Base-by-base conservation (phyloP, 2,113 vertebrate genomes). In the Mormyrus iriodes region DNA sequence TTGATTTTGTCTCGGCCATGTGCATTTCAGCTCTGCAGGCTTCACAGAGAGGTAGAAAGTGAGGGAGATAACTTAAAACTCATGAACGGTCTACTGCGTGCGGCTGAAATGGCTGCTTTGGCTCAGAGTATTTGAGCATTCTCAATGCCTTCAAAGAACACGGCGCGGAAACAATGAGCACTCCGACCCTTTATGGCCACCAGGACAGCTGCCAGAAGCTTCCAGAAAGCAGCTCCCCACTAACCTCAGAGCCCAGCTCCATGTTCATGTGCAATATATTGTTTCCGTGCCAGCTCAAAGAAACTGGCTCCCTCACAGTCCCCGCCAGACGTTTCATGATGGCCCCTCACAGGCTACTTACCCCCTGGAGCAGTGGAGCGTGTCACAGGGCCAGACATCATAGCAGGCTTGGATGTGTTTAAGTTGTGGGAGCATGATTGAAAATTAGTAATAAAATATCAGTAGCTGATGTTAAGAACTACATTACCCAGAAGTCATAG, bases 201-300 rank as follows among this genome's bases (percentile, higher is more conserved):
- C 89, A 87, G 88, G 92, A 86, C 89, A 90, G 88, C 92, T 86
- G 91, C 90, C 89, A 91, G 90, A 89, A 89, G 89, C 88, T 86
- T 89, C 91, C 87, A 55, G 89, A 82, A 58, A 90, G 86, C 44
- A 88, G 19, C 87, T 86, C 52, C 88, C 90, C 89, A 90, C 88
- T 92, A 89, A 92, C 88, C 84, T 85, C 91, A 88, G 89, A 92
- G 92, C 88, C 88, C 90, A 92, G 83, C 89, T 89, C 85, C 90
- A n/a, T 65, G 17, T 65, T 44, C 44, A 42, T 84, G 42, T 24
- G 0, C 44, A 8, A 84, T n/a, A 84, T 42, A 24, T 84, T 84
- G 35, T 35, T 53, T 53, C 85, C 31, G 49, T 86, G 48, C 27
- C 83, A 19, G 46, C n/a, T 52, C 46, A 48, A n/a, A n/a, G 46